A percentile compares a stretch with the other conserved stretches of the same genome.
phyloP scores from a whole-genome alignment of 2,797 vertebrate genomes.

The Pseudotriccus pelzelni region DNA sequence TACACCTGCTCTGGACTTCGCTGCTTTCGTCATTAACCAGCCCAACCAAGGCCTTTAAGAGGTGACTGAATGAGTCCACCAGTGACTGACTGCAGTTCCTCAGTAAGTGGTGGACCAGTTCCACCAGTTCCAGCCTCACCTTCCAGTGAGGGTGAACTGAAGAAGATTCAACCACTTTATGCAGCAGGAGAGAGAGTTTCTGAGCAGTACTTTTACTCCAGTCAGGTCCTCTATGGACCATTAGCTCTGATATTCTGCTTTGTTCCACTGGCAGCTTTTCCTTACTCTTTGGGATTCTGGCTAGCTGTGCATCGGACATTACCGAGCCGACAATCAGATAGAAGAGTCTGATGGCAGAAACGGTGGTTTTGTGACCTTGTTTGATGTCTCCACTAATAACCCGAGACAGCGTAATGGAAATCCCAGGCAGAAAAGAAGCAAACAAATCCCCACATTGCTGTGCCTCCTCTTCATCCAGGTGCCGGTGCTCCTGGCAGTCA shows the following conservation, averaged over 20 bases:
- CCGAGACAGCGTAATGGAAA: slow-evolving; percentile 79
- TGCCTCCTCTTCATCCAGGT: slow-evolving; percentile 65
- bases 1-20: slow-evolving; percentile 80
- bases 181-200: slow-evolving; percentile 83
- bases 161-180: slow-evolving; percentile 82
- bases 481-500: slow-evolving; percentile 79
- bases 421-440: slow-evolving; percentile 92
- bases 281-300: slow-evolving; percentile 27
- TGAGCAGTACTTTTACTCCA: slow-evolving; percentile 84
- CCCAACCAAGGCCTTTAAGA: slow-evolving; percentile 88
- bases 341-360: slow-evolving; percentile 85
- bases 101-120: slow-evolving; percentile 81
- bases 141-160: slow-evolving; percentile 91
- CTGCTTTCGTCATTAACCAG: slow-evolving; percentile 85
- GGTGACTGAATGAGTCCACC: slow-evolving; percentile 76
- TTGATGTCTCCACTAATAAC: slow-evolving; percentile 87
- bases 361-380: slow-evolving; percentile 84
- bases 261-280: slow-evolving; percentile 52
- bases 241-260: slow-evolving; percentile 77
- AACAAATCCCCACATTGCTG: slow-evolving; percentile 78
- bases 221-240: slow-evolving; percentile 80
- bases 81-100: slow-evolving; percentile 81
- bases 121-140: slow-evolving; percentile 85
- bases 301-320: slow-evolving; percentile 87
- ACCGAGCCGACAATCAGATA: slow-evolving; percentile 79